phyloP scores from a whole-genome alignment of 2,888 invertebrate genomes.

The Seladonia tumulorum region DNA sequence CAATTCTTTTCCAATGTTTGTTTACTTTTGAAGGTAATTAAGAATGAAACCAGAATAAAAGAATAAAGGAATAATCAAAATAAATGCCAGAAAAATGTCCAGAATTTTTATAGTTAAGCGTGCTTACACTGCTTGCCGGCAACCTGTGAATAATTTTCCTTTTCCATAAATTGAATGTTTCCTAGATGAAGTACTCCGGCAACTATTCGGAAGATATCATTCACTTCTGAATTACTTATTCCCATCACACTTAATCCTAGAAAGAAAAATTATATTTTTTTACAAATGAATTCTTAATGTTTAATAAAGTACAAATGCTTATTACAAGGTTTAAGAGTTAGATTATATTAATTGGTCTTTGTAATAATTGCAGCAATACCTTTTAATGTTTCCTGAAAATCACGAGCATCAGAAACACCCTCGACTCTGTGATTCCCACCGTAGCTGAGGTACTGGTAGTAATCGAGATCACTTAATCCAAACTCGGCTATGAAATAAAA shows the following conservation, averaged over 20 bases:
- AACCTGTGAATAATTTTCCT: constrained; percentile 86
- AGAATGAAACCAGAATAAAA: no score
- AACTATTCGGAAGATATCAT: constrained; percentile 86
- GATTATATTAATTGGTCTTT: not conserved
- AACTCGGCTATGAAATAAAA: constrained; percentile 84
- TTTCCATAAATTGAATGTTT: constrained; percentile 86
- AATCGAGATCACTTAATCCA: constrained; percentile 86
- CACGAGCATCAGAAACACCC: constrained; percentile 88
- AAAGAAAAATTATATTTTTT: constrained; percentile 32
- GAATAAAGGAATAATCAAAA: no score
- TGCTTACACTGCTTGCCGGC: constrained; percentile 86
- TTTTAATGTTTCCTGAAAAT: constrained; percentile 87
- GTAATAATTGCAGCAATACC: constrained; percentile 67
- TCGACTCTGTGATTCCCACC: constrained; percentile 87
- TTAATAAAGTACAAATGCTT: not conserved
- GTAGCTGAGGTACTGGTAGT: constrained; percentile 87
- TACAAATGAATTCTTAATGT: not conserved
- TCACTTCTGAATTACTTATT: constrained; percentile 85
- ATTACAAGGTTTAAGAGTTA: not conserved
- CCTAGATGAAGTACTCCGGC: constrained; percentile 88
- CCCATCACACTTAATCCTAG: constrained; percentile 88
- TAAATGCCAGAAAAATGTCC: not conserved
- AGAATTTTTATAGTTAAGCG: not conserved
- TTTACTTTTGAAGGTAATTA: no score
- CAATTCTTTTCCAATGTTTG: no score